These are phyloP conservation scores for Pseudanteris insignis DNA, from an alignment of 2,888 invertebrate species.

Conservation along the genomic window DNA sequence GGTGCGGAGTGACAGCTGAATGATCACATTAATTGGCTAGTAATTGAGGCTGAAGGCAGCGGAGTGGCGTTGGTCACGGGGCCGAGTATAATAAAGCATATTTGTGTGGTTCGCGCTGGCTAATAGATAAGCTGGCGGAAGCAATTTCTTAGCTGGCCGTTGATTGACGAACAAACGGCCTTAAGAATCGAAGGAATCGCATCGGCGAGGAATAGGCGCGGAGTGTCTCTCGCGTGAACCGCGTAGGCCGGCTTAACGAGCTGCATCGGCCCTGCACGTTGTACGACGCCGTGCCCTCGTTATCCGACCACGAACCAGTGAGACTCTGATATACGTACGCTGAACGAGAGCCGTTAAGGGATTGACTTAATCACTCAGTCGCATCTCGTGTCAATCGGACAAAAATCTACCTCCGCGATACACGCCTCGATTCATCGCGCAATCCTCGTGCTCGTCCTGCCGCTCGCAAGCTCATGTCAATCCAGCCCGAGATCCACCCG, in stretches of 20 bases:
- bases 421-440: constrained; percentile 41
- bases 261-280: constrained; percentile 51
- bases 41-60: too few relatives aligned
- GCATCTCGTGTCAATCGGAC: constrained; percentile 55
- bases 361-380: constrained; percentile 59
- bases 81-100: constrained; percentile 38
- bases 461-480: constrained; percentile 37
- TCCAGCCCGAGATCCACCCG: constrained; percentile 25
- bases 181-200: constrained; percentile 38
- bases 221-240: constrained; percentile 58
- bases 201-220: constrained; percentile 42
- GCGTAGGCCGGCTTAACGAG: constrained; percentile 58
- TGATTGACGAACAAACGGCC: constrained; percentile 44
- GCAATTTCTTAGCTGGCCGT: constrained; percentile 41
- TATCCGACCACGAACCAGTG: constrained; percentile 51
- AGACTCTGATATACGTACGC: constrained; percentile 34
- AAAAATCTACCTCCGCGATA: constrained; percentile 48
- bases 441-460: constrained; percentile 25
- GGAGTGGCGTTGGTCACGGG: neutral
- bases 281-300: constrained; percentile 61
- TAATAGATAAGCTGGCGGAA: constrained; percentile 42
- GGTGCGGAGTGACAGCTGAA: constrained; percentile 18
- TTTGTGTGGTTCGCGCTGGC: constrained; percentile 17
- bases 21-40: constrained; percentile 33
- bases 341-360: constrained; percentile 43